Base-by-base conservation (phyloP, 2,797 vertebrate species). In the Okamejei kenojei region DNA sequence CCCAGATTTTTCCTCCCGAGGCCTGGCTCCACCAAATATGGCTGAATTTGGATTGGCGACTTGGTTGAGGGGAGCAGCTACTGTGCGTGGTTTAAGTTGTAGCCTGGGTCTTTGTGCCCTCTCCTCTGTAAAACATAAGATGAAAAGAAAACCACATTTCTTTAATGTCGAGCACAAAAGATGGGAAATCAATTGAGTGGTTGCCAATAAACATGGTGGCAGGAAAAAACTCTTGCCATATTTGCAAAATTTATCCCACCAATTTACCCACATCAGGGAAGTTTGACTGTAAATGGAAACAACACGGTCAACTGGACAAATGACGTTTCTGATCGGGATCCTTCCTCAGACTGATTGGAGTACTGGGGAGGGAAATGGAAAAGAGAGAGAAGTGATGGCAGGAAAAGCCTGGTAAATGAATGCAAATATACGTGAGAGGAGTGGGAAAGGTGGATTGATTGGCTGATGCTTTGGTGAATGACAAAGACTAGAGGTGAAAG, bases 21-120 rank as follows among this genome's bases (percentile, higher is more conserved):
- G 99, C 95, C 98, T 98, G 95, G 98, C 98, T 94, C 99, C 99
- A 78, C 99, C 99, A 0, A 99, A 99, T 96, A 99, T 99, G 90
- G 98, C 98, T 3, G 99, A 99, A 95, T 99, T 97, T 7, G 99
- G 99, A 95, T 99, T 99, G 97, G 99, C 99, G 96, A 99, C 99
- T 97, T 99, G 99, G 95, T 99, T 99, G 95, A 99, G 98, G 90
- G 99, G 99, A 9, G 97, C 98, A 1, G 96, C 97, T 79, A 99
- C 98, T 84, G 99, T 99, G 93, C 98, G 98, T 81, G 98, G 98
- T 95, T 99, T 99, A 96, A 99, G 97, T 96, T 99, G 99, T 94
- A 99, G 98, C 93, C 97, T 96, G 73, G 99, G 99, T 81, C 99
- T 97, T 97, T 99, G 98, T 93, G 99, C 98, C 94, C 99, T 95